phyloP scores from a whole-genome alignment of 2,797 vertebrate genomes.

The Chelonia mydas region DNA sequence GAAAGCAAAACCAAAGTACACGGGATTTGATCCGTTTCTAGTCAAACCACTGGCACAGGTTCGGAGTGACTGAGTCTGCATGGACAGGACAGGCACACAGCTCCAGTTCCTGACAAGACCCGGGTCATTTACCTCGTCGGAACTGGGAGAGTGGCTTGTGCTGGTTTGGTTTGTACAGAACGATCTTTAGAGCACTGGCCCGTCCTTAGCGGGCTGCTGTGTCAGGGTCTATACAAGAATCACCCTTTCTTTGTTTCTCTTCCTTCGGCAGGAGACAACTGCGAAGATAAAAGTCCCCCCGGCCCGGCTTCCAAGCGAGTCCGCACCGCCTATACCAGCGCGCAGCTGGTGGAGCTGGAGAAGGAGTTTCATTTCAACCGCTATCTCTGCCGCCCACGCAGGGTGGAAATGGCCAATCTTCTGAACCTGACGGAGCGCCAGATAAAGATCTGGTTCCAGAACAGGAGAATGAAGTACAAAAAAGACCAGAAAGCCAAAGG shows the following conservation, averaged over 20 bases:
- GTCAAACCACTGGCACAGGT: not conserved
- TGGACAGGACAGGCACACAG: not conserved
- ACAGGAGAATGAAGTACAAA: constrained; percentile 99
- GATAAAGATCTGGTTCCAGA: constrained; percentile 99
- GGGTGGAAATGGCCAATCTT: constrained; percentile 98
- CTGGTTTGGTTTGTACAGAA: not conserved
- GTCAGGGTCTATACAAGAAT: not conserved
- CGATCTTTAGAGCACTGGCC: not conserved
- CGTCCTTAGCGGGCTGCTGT: not conserved
- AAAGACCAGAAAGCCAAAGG: constrained; percentile 99
- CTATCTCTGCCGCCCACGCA: constrained; percentile 95
- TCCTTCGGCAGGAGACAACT: constrained; percentile 88
- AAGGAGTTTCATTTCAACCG: constrained; percentile 99
- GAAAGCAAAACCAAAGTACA: not conserved
- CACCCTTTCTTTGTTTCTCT: not conserved
- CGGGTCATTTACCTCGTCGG: not conserved
- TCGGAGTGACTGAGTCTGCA: not conserved
- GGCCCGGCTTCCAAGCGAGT: constrained; percentile 97
- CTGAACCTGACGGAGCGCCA: constrained; percentile 98
- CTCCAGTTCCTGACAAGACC: not conserved
- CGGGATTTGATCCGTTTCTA: not conserved
- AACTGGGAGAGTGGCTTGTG: not conserved
- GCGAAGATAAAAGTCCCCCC: constrained; percentile 97
- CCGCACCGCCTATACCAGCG: constrained; percentile 97
- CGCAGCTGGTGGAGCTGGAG: constrained; percentile 97